Conservation (phyloP, 2,113 vertebrate species). For the Pterocles burchelli region DNA sequence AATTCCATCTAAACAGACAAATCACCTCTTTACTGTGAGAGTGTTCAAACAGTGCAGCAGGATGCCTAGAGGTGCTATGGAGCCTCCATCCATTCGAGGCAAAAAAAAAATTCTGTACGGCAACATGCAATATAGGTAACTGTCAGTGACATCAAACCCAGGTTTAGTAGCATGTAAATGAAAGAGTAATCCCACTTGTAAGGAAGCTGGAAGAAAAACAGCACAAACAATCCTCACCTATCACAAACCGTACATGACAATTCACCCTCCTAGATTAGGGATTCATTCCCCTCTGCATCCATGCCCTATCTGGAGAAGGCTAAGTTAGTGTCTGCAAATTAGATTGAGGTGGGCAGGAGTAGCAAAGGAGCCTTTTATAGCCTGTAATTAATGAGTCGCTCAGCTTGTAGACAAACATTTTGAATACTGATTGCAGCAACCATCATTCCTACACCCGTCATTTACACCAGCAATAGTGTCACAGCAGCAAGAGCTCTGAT, state of each 20-base stretch:
- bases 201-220: background rate
- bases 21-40: background rate
- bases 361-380: slow-evolving; percentile 40
- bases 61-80: background rate
- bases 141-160: background rate
- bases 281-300: background rate
- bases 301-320: background rate
- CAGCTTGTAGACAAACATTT: slow-evolving; percentile 47
- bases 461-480: background rate
- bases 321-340: background rate
- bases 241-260: background rate
- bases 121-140: background rate
- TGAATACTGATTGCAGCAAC: slow-evolving; percentile 27
- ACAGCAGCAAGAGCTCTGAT: background rate
- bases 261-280: background rate
- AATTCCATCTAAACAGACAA: background rate
- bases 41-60: background rate
- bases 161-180: background rate
- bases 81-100: background rate
- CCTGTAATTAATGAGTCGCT: slow-evolving; percentile 57
- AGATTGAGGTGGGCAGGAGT: background rate
- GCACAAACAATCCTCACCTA: background rate
- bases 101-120: background rate
- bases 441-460: background rate
- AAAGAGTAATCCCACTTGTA: background rate